Evolutionary conservation across 2,797 vertebrate genomes (phyloP), one percentile per base, ranked within the genome.

Genomic region (Chaetodon trifasciatus): DNA sequence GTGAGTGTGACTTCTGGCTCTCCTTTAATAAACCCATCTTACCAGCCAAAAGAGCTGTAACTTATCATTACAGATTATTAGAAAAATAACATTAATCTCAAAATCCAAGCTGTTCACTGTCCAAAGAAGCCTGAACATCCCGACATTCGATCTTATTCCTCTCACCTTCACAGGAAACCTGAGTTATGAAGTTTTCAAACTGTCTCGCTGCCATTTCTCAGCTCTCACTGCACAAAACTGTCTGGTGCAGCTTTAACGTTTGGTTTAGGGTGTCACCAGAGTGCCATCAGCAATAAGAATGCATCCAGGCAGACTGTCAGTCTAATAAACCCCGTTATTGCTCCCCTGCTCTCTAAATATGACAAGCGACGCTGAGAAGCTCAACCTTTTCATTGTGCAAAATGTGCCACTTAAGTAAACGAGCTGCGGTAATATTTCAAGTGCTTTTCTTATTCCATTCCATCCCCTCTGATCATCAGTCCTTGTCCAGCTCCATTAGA

Each of bases 401-500:
- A 85, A 87, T 78, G 78, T 55, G 83, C 78, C 83, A 86, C 86
- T 92, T 89, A 81, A 88, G 88, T 89, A 89, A 91, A 87, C 72
- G 69, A 81, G 79, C 70, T 4, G 23, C 88, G 4, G 83, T 84
- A 77, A 88, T 91, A 87, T 79, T 86, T 89, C 74, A 69, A 89
- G 84, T 52, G 37, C 79, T 84, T 83, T 88, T 77, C 83, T 89
- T 80, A 86, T 91, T 90, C 85, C 79, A 23, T 78, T 23, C 85
- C 77, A 79, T 84, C 84, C 87, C 74, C 85, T 86, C 86, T 83
- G 83, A 93, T 94, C 92, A 86, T 90, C 89, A 78, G 88, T 91
- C 88, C 88, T 85, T 88, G 88, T 91, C 92, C 84, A 2, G 74
- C 87, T 87, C 90, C 85, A 93, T 93, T 90, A 92, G 83, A 82